A percentile compares a stretch with the other conserved stretches of the same genome.
phyloP scores from a whole-genome alignment of 2,797 vertebrate species.

The Tangara arthus region DNA sequence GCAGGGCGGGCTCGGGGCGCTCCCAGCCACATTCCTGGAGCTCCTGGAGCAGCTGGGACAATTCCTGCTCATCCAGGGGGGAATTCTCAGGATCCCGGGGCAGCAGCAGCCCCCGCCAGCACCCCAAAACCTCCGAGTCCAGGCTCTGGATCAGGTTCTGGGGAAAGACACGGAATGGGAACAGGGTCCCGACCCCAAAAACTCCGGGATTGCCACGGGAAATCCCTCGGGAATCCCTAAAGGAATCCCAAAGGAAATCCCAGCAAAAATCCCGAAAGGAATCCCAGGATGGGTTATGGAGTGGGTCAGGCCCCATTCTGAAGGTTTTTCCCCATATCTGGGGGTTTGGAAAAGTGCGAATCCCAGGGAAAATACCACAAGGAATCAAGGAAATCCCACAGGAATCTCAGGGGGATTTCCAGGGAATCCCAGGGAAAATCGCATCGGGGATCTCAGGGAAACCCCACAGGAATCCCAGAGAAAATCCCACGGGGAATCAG shows the following conservation, averaged over 20 bases:
- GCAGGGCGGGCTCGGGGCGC: no score
- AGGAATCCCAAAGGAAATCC: background rate
- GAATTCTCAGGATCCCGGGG: fast-evolving
- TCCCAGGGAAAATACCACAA: no score
- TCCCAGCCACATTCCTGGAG: background rate
- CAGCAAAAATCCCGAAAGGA: background rate
- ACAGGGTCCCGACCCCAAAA: fast-evolving
- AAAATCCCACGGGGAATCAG: no score
- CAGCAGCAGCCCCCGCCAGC: background rate
- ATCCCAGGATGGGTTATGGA: no score
- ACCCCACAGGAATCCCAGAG: background rate
- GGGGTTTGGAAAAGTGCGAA: no score
- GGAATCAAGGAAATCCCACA: no score
- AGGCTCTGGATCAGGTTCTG: background rate
- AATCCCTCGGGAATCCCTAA: fast-evolving
- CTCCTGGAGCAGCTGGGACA: background rate
- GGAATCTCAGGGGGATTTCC: no score
- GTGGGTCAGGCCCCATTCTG: no score
- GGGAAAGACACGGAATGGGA: background rate
- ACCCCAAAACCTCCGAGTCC: background rate
- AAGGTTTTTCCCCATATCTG: no score
- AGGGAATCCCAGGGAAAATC: background rate
- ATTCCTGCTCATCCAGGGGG: background rate
- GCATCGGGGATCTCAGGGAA: background rate
- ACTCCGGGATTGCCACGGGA: fast-evolving